These are phyloP conservation scores for Cryptoprocta ferox DNA, from an alignment of 2,797 vertebrate genomes.

Conservation along the genomic window DNA sequence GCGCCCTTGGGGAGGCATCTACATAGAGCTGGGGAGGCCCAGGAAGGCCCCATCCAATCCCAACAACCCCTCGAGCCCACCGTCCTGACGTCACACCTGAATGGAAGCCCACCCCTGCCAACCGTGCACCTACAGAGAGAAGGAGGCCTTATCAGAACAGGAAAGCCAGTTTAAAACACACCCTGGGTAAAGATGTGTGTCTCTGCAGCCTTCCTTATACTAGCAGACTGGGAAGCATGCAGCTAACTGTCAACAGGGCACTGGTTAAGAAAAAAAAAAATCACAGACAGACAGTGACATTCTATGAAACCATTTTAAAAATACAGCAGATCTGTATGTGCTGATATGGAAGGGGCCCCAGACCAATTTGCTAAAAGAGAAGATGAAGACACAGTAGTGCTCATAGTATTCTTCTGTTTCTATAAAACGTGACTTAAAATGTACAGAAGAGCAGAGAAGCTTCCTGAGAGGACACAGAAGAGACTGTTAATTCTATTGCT, in stretches of 20 bases:
- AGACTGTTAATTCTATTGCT: background rate
- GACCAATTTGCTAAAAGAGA: background rate
- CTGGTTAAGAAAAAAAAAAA: background rate
- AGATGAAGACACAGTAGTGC: accelerated
- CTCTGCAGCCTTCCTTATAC: accelerated
- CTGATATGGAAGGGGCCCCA: accelerated
- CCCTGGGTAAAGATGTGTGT: accelerated
- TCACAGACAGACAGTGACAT: accelerated
- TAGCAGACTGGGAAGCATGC: no score
- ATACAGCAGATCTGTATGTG: background rate
- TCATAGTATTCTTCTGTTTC: background rate
- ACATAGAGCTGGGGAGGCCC: accelerated
- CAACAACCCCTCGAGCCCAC: background rate
- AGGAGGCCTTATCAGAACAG: no score
- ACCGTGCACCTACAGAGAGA: accelerated
- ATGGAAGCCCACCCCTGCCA: background rate
- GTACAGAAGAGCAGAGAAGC: accelerated
- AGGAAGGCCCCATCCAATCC: background rate
- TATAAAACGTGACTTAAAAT: background rate
- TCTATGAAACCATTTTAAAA: background rate
- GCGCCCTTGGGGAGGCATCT: accelerated
- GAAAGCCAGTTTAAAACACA: background rate
- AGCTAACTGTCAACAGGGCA: background rate
- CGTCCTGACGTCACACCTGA: background rate
- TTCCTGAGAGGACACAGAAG: background rate